Evolutionary conservation across 1,140 invertebrate species (phyloP), one percentile per base, ranked within the genome.

Genomic region (Probaryconus sp.): DNA sequence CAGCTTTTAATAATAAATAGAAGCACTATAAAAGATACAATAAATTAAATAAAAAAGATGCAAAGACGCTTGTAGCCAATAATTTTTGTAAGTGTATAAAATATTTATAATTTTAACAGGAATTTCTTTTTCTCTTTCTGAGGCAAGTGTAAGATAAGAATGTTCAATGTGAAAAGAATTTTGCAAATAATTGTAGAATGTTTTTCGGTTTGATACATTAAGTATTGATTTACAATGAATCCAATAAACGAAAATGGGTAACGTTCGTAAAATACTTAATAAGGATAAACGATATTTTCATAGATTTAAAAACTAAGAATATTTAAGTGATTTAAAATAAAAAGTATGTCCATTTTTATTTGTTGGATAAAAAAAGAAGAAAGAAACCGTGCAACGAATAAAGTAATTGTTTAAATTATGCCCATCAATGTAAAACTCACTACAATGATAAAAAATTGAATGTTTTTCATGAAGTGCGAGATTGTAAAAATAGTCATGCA

Each of bases 401-500:
- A 45, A 70, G 30, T 70, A 35, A 37, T 38, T 38, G 7, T 43
- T 53, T 60, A 20, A 5, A 26, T 60, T 60, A 33, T 11, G 28
- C 53, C 47, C 21, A 31, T 61, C 48, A 24, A 30, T 63, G 67
- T 58, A 38, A 71, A 45, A 60, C 61, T 50, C 38, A 14, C 51
- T 20, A 37, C 60, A 48, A 72, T 35, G 50, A 73, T 48, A 37
- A 48, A 48, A 73, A 53, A 70, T 53, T 38, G 55, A 73, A 63
- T 73, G 70, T 65, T 73, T 72, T 73, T 55, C 61, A 73, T 53
- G 53, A 72, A 73, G 35, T 61, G 42, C 43, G 45, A 72, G 50
- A 48, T 60, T 64, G 50, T 72, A 47, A 31, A 73, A 53, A 67
- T 61, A 67, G 43, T 7, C 21, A 67, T 73, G 48, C 60, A 73